These are phyloP conservation scores for Trichogramma evanescens DNA, from an alignment of 2,888 invertebrate species.

Conservation along the genomic window DNA sequence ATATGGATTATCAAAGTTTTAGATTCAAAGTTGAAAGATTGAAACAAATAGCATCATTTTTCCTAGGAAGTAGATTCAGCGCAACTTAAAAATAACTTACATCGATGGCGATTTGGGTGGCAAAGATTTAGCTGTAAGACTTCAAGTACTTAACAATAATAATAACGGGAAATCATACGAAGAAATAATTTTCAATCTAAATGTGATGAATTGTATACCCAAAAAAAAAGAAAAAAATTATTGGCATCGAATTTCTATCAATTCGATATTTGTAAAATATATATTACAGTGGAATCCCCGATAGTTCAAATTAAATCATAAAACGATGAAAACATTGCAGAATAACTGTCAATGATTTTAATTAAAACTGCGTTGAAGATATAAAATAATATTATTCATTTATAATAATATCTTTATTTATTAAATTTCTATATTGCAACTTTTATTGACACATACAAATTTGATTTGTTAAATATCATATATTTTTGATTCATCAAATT, in stretches of 20 bases:
- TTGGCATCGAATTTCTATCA: background rate
- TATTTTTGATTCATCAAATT: too few species aligned
- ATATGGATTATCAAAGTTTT: background rate
- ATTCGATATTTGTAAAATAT: background rate
- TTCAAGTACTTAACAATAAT: slow-evolving; percentile 23
- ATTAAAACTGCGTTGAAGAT: too few species aligned
- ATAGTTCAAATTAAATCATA: too few species aligned
- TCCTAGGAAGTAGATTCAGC: slow-evolving; percentile 18
- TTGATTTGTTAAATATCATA: too few species aligned
- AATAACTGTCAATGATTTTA: too few species aligned
- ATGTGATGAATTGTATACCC: background rate
- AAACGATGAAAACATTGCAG: too few species aligned
- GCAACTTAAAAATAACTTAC: slow-evolving; percentile 24
- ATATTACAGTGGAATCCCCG: background rate
- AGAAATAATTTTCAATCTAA: background rate
- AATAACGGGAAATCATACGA: background rate
- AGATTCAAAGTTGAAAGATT: background rate
- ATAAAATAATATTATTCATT: too few species aligned
- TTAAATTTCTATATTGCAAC: too few species aligned
- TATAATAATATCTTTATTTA: too few species aligned
- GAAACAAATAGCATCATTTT: slow-evolving; percentile 5
- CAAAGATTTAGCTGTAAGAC: slow-evolving; percentile 19
- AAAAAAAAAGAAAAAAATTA: background rate
- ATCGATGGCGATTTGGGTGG: slow-evolving; percentile 17
- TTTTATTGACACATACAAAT: too few species aligned